Evolutionary conservation across 2,797 vertebrate genomes (phyloP), one percentile per base, ranked within the genome.

Genomic region (Myotis findleyi): DNA sequence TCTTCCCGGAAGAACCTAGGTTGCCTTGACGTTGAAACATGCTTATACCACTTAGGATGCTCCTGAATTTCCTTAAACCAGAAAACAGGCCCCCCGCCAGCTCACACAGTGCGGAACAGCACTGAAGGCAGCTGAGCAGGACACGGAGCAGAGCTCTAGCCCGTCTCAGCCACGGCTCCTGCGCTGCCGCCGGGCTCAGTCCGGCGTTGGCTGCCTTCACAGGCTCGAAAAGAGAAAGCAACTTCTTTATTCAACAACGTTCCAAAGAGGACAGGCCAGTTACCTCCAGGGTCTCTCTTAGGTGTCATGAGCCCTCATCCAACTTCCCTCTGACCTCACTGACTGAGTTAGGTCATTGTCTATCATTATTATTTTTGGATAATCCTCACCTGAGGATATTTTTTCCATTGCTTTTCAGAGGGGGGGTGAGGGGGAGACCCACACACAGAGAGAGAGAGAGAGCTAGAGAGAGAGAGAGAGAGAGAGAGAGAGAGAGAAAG

Each of bases 191-290:
- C 23, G 33, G 33, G 41, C 36, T 85, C 14, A 21, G 51, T 30
- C n/a, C 51, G 36, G 20, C 5, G 0, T 0, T 23, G 36, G 4
- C 36, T 51, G 59, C 20, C 13, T 41, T 53, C 25, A 44, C 0
- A n/a, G 59, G 25, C 47, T 88, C 2, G 0, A 25, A 36, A 53
- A 57, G 44, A 86, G 47, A 90, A 57, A 41, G 30, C 14, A 59
- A 0, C 10, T 51, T 51, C 51, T 36, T 69, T 62, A 69, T 23
- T 55, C 27, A 41, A 18, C 18, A 33, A n/a, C 7, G 33, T 68
- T 16, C 27, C 20, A 66, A 84, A 68, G 71, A 80, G 20, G 69
- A 12, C 62, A 51, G 59, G 68, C 20, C 21, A 47, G 6, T 2
- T 17, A 51, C 51, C 44, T n/a, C 44, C 41, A 57, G 5, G 13